phyloP scores from a whole-genome alignment of 35 echinoderm and acorn worm species.

The Stichopus chloronotus region DNA sequence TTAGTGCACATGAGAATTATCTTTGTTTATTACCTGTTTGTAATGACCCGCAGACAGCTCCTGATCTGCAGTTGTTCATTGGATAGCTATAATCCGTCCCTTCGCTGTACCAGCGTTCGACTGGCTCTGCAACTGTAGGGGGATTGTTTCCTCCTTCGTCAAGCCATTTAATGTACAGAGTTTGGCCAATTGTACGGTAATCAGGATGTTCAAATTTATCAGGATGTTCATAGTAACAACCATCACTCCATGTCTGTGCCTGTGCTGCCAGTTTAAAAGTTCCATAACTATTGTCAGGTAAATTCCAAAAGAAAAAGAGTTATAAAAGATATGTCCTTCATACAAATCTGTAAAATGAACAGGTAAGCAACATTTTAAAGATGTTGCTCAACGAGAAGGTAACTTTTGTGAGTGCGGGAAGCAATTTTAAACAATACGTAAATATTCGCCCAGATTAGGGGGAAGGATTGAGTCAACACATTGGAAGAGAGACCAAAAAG shows the following conservation, averaged over 20 bases:
- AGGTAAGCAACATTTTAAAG: background rate
- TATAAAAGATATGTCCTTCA: background rate
- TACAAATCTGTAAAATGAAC: background rate
- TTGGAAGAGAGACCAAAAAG: background rate
- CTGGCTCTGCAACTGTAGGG: background rate
- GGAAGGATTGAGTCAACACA: no score
- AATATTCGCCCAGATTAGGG: no score
- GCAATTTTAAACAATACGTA: no score
- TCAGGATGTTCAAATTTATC: background rate
- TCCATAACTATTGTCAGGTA: background rate
- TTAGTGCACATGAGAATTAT: no score
- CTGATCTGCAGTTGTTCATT: background rate
- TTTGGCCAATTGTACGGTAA: background rate
- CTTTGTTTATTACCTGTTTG: background rate
- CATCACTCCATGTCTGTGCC: constrained; percentile 14
- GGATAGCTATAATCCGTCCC: background rate
- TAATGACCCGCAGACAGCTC: constrained; percentile 15
- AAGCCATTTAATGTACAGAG: background rate
- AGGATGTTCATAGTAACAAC: constrained; percentile 21
- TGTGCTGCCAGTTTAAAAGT: background rate
- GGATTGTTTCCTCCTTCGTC: background rate
- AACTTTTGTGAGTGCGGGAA: no score
- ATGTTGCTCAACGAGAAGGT: background rate
- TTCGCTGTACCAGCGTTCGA: background rate
- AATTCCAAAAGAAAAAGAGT: no score